Conservation (phyloP, 2,113 vertebrate genomes). For the Seriola quinqueradiata region DNA sequence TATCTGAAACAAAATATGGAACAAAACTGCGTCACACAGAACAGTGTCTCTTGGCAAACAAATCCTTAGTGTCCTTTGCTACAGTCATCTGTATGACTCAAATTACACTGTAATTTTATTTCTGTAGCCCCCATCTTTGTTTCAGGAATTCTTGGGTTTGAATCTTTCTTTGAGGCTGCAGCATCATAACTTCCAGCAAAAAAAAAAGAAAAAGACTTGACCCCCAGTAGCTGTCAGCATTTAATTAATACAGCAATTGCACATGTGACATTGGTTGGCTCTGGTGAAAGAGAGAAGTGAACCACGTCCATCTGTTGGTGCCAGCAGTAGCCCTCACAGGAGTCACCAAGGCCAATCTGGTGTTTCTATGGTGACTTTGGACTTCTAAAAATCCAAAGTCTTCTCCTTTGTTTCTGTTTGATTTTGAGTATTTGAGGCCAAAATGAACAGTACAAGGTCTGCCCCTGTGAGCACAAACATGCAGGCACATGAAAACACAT, state of each 20-base stretch:
- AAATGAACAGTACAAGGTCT: neutral
- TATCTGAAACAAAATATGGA: slow-evolving; percentile 61
- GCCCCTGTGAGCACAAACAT: slow-evolving; percentile 36
- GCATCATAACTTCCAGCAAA: slow-evolving; percentile 1
- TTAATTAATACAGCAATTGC: slow-evolving; percentile 48
- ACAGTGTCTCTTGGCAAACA: slow-evolving; percentile 37
- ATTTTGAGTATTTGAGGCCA: slow-evolving; percentile 19
- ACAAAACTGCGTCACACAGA: slow-evolving; percentile 48
- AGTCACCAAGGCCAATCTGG: slow-evolving; percentile 46
- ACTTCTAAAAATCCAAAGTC: neutral
- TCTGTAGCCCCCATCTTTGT: slow-evolving; percentile 12
- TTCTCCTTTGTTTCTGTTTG: slow-evolving; percentile 6
- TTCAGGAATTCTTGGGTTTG: neutral
- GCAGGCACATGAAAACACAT: slow-evolving; percentile 23
- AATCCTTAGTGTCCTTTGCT: slow-evolving; percentile 18
- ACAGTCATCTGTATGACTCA: slow-evolving; percentile 29
- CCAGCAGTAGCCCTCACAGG: slow-evolving; percentile 49
- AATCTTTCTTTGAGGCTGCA: slow-evolving; percentile 21
- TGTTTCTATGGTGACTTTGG: slow-evolving; percentile 12
- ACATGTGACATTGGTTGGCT: slow-evolving; percentile 22
- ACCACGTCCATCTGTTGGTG: slow-evolving; percentile 59
- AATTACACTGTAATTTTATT: slow-evolving; percentile 41
- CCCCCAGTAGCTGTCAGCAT: slow-evolving; percentile 15
- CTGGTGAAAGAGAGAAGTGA: slow-evolving; percentile 28
- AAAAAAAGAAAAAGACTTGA: slow-evolving; percentile 8